These are phyloP conservation scores for Melanotaenia nigrans DNA, from an alignment of 2,797 vertebrate species.

Conservation along the genomic window DNA sequence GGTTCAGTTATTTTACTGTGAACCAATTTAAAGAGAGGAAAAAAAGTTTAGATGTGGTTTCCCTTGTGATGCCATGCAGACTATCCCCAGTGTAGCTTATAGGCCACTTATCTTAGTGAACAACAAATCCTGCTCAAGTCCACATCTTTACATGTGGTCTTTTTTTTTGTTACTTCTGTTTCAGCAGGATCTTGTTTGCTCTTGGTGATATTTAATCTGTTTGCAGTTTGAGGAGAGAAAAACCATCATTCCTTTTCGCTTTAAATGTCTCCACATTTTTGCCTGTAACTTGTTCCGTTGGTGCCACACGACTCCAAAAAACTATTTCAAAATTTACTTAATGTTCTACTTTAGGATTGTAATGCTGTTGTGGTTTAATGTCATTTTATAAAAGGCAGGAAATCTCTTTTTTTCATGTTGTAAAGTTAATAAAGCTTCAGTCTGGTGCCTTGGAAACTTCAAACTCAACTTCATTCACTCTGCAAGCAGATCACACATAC, in stretches of 20 bases:
- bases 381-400: conserved; percentile 2
- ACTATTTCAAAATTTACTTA: background rate
- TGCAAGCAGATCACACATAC: conserved; percentile 18
- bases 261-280: conserved; percentile 31
- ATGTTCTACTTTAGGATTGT: background rate
- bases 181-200: conserved; percentile 32
- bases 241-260: conserved; percentile 22
- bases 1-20: conserved; percentile 52
- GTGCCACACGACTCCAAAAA: conserved; percentile 8
- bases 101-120: conserved; percentile 43
- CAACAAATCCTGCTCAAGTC: conserved; percentile 46
- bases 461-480: background rate
- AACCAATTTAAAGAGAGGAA: conserved; percentile 35
- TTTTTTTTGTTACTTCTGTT: conserved; percentile 2
- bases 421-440: conserved; percentile 15
- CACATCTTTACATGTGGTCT: background rate
- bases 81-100: conserved; percentile 30
- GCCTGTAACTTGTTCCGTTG: conserved; percentile 30
- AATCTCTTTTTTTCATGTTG: conserved; percentile 4
- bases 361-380: background rate
- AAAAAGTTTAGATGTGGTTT: conserved; percentile 14
- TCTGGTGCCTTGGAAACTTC: conserved; percentile 7
- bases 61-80: conserved; percentile 16
- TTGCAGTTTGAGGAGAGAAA: conserved; percentile 9
- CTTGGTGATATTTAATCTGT: conserved; percentile 37